Base-by-base conservation (phyloP, 2,797 vertebrate species). In the Chrysocyon brachyurus region DNA sequence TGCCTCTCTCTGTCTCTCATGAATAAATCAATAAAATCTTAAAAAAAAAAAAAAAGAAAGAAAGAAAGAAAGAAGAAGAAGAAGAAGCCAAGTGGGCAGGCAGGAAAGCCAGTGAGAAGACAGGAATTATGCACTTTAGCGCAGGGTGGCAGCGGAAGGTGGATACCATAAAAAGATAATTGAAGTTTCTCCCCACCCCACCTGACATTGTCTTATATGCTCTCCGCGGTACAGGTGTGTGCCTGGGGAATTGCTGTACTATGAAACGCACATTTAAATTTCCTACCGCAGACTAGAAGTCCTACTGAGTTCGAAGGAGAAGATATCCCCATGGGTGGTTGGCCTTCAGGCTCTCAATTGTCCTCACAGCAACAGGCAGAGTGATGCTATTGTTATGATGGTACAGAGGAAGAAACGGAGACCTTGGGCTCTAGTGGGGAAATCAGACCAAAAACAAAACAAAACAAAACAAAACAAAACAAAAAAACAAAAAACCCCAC, bases 211-310 rank as follows among this genome's bases (percentile, higher is more conserved):
- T 26, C 57, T 21, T 40, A 21, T 17, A n/a, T 5, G 11, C 17
- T 72, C 3, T 12, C 17, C 2, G 28, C 28, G 40, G 8, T 54
- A 54, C 24, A 0, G 5, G 31, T 4, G 9, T 9, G 0, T 17
- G 5, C 40, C 6, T 66, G 12, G 36, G 56, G 63, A 83, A 54
- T 31, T 63, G 33, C 49, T 16, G 0, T 59, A 5, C 2, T 14
- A 36, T 3, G 28, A n/a, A 66, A 33, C 21, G 31, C 33, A 40
- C 22, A 46, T 57, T 82, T 54, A 26, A n/a, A 36, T 87, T 36
- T 77, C 22, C 19, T 7, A 57, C 12, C 22, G 10, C 70, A 54
- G 68, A 54, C 28, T 6, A n/a, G 70, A 40, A 59, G 21, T 26
- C 19, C 3, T 2, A 4, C 0, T 66, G 91, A 14, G 12, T 59